Percentiles rank a stretch among this genome's conserved stretches.
Conservation (phyloP, 2,113 vertebrate genomes). For the Leucosticte australis region DNA sequence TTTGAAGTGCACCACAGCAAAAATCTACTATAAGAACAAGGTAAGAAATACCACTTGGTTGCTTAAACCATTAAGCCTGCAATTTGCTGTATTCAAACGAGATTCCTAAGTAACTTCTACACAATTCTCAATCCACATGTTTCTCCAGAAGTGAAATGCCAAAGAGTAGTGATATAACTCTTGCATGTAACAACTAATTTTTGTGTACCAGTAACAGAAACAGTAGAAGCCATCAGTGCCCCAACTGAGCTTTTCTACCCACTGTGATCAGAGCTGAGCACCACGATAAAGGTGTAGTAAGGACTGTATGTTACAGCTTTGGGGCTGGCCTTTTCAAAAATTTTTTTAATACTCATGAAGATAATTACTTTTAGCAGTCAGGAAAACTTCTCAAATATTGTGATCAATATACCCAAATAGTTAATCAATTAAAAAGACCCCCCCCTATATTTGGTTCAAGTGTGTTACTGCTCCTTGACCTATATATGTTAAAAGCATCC, state of each 20-base stretch:
- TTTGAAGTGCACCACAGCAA: not conserved
- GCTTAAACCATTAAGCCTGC: not conserved
- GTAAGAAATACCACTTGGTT: not conserved
- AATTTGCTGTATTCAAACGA: accelerated
- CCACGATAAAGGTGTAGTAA: accelerated
- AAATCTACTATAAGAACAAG: not conserved
- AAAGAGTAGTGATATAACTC: not conserved
- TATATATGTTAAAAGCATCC: not conserved
- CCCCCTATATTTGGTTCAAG: not conserved
- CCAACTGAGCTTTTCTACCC: not conserved
- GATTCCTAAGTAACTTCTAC: not conserved
- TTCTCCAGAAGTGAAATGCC: not conserved
- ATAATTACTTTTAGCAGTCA: not conserved
- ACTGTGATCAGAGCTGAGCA: not conserved
- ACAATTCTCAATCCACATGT: not conserved
- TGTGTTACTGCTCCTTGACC: not conserved
- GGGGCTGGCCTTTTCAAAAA: accelerated
- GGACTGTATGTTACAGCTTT: accelerated
- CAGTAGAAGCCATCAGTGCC: not conserved
- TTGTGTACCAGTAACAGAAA: not conserved
- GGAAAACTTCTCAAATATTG: not conserved
- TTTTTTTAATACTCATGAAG: not conserved
- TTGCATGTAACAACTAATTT: not conserved
- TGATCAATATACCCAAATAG: not conserved
- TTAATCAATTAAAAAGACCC: not conserved